Evolutionary conservation across 1,140 invertebrate genomes (phyloP).

Genomic region (Ctenoplectra terminalis): DNA sequence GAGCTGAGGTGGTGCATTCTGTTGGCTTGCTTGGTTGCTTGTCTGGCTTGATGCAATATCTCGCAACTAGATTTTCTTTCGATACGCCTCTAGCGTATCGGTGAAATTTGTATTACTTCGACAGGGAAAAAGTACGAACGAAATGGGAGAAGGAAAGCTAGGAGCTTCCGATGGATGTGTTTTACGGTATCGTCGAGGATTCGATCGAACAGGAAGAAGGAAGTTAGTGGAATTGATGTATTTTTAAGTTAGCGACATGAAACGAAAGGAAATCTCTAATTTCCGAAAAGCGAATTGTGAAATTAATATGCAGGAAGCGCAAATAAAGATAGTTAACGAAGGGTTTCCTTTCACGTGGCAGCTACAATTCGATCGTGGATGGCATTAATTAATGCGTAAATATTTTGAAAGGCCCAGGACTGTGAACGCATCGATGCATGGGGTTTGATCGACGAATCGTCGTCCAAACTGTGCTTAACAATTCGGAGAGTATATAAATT

Average conservation of each 20-base stretch:
- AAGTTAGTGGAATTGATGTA: not conserved
- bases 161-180: not conserved
- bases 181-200: not conserved
- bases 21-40: not conserved
- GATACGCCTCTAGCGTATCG: slow-evolving; percentile 13
- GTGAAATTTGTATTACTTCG: slow-evolving; percentile 36
- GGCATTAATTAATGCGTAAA: slow-evolving; percentile 41
- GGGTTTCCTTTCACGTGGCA: not conserved
- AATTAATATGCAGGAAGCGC: not conserved
- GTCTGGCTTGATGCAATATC: slow-evolving; percentile 27
- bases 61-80: slow-evolving; percentile 17
- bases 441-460: slow-evolving; percentile 12
- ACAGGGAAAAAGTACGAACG: not conserved
- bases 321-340: slow-evolving; percentile 29
- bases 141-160: not conserved
- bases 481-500: not conserved
- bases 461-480: not conserved
- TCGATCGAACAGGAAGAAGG: not conserved
- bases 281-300: not conserved
- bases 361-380: not conserved
- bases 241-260: not conserved
- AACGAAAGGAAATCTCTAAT: not conserved
- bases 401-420: slow-evolving; percentile 4
- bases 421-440: not conserved
- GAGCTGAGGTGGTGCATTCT: not conserved